Evolutionary conservation across 92 coral and sea anemone species (phyloP).

Genomic region (Actinernus sp.): DNA sequence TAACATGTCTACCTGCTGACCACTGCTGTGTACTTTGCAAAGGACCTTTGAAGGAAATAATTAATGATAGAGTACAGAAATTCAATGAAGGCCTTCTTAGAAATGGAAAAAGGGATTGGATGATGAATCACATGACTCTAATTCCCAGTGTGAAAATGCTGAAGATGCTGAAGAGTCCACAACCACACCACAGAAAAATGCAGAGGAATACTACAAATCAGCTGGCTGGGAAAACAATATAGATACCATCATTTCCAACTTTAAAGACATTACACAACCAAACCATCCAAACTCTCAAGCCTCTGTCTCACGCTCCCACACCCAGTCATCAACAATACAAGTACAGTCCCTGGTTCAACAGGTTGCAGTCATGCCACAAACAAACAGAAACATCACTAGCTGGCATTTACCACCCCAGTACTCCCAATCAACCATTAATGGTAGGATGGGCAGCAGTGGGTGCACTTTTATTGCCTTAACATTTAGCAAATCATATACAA

Average conservation of each 20-base stretch:
- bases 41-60: slow-evolving; percentile 10
- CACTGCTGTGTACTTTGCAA: slow-evolving; percentile 24
- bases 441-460: neutral
- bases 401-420: too few relatives aligned
- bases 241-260: neutral
- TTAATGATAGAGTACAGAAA: slow-evolving; percentile 12
- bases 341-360: neutral
- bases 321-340: neutral
- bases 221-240: neutral
- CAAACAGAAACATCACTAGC: neutral
- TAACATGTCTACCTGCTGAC: slow-evolving; percentile 11
- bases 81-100: slow-evolving; percentile 33
- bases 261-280: neutral
- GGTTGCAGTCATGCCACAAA: neutral
- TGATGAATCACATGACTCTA: too few relatives aligned
- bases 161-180: neutral
- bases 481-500: neutral
- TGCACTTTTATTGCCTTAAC: slow-evolving; percentile 1
- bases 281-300: slow-evolving; percentile 9
- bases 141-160: too few relatives aligned
- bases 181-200: too few relatives aligned
- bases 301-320: slow-evolving; percentile 1
- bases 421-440: slow-evolving; percentile 1
- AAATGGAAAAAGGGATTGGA: neutral
- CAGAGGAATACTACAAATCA: neutral